A percentile compares a stretch with the other conserved stretches of the same genome.
These are phyloP conservation scores for Kobus ellipsiprymnus DNA, from an alignment of 2,113 vertebrate species.

Conservation along the genomic window DNA sequence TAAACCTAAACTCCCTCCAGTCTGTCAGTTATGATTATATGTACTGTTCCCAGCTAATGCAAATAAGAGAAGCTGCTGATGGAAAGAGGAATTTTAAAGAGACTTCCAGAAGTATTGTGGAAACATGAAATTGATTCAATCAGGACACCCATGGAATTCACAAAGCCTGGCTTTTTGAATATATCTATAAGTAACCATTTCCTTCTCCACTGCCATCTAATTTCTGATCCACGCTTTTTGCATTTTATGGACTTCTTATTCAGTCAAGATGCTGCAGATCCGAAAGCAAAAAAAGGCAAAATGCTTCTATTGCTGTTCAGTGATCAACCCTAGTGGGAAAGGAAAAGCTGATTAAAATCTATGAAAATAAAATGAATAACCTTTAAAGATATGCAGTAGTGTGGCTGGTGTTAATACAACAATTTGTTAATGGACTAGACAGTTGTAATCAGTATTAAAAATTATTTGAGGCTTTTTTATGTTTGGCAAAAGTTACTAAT, in stretches of 20 bases:
- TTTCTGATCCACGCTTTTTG: background rate
- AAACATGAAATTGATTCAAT: conserved; percentile 18
- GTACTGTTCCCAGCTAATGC: conserved; percentile 50
- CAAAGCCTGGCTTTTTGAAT: background rate
- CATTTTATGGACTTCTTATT: background rate
- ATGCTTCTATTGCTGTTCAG: conserved; percentile 33
- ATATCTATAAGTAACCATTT: background rate
- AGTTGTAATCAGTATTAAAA: conserved; percentile 71
- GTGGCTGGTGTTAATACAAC: conserved; percentile 44
- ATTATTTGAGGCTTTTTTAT: conserved; percentile 60
- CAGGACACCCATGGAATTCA: background rate
- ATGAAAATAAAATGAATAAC: conserved; percentile 58
- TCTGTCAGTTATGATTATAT: conserved; percentile 49
- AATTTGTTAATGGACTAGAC: conserved; percentile 69
- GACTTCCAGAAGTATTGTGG: conserved; percentile 18
- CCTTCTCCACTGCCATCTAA: conserved; percentile 4
- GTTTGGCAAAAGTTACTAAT: conserved; percentile 66
- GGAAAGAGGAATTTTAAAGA: conserved; percentile 48
- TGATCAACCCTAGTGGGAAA: conserved; percentile 24
- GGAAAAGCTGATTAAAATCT: conserved; percentile 67
- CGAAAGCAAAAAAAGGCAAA: background rate
- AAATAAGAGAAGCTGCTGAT: conserved; percentile 44
- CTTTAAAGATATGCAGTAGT: conserved; percentile 60
- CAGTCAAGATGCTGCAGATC: conserved; percentile 28
- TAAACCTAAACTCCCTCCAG: conserved; percentile 8